These are phyloP conservation scores for Caenorhabditis becei DNA, from an alignment of 2,888 invertebrate species.

Conservation along the genomic window DNA sequence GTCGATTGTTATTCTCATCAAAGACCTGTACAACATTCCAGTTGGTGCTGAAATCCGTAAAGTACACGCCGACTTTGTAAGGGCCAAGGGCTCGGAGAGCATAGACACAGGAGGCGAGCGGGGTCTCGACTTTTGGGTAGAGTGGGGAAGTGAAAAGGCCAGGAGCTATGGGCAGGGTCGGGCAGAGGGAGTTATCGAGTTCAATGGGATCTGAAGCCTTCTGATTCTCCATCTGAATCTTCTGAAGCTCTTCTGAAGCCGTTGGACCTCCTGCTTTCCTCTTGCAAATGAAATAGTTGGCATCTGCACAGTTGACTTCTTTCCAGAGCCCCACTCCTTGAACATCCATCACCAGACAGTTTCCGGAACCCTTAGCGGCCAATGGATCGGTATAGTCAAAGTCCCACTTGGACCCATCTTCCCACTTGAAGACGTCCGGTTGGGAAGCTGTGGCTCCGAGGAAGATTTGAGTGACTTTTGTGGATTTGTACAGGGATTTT, in stretches of 20 bases:
- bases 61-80: conserved; percentile 10
- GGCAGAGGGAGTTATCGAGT: conserved; percentile 2
- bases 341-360: conserved; percentile 22
- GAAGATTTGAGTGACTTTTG: neutral
- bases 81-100: conserved; percentile 1
- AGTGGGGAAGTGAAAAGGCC: conserved; percentile 9
- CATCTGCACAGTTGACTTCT: neutral
- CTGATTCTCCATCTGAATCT: neutral
- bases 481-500: neutral
- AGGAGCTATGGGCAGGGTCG: conserved; percentile 8
- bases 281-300: conserved; percentile 19
- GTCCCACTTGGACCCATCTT: conserved; percentile 6
- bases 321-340: conserved; percentile 9
- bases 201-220: neutral
- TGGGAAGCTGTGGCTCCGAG: neutral
- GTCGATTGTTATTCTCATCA: neutral
- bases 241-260: neutral
- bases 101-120: neutral
- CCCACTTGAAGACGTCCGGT: neutral
- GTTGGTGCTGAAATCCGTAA: conserved; percentile 1
- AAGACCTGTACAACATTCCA: neutral
- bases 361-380: neutral
- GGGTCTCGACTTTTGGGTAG: neutral
- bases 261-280: neutral
- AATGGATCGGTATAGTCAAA: conserved; percentile 19